phyloP scores from a whole-genome alignment of 2,888 invertebrate species.

The Gandaritis pyraliata region DNA sequence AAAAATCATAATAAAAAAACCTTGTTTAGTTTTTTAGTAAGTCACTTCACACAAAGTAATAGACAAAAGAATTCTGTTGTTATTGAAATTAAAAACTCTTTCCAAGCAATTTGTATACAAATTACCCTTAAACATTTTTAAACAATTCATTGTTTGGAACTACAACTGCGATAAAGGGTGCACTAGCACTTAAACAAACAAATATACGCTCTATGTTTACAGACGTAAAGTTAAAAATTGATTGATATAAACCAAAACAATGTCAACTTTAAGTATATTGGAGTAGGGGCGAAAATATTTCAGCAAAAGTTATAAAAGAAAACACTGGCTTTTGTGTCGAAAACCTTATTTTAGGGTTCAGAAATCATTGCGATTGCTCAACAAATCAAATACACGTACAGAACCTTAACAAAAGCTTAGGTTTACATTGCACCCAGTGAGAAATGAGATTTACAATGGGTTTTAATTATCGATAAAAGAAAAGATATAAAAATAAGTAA shows the following conservation, averaged over 20 bases:
- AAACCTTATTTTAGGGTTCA: conserved; percentile 9
- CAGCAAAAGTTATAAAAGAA: conserved; percentile 2
- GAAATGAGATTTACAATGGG: conserved; percentile 11
- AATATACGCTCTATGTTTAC: background rate
- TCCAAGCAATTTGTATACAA: conserved; percentile 32
- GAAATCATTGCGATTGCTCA: conserved; percentile 20
- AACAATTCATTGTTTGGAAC: conserved; percentile 24
- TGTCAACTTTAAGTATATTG: background rate
- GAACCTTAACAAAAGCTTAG: conserved; percentile 2
- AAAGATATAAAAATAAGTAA: background rate
- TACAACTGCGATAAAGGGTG: conserved; percentile 18
- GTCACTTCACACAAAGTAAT: conserved; percentile 1
- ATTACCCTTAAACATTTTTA: conserved; percentile 20
- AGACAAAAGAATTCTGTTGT: conserved; percentile 3
- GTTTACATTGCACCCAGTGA: conserved; percentile 9
- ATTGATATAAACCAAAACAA: background rate
- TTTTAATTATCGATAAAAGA: background rate
- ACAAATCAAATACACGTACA: conserved; percentile 3
- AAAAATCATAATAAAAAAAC: background rate
- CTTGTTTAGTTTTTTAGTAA: background rate
- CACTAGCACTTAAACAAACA: background rate
- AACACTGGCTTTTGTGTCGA: conserved; percentile 17
- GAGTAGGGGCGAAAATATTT: conserved; percentile 3
- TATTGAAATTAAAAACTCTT: conserved; percentile 27
- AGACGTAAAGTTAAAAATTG: background rate